Evolutionary conservation across 1,140 invertebrate genomes (phyloP).

Genomic region (Cylas formicarius): DNA sequence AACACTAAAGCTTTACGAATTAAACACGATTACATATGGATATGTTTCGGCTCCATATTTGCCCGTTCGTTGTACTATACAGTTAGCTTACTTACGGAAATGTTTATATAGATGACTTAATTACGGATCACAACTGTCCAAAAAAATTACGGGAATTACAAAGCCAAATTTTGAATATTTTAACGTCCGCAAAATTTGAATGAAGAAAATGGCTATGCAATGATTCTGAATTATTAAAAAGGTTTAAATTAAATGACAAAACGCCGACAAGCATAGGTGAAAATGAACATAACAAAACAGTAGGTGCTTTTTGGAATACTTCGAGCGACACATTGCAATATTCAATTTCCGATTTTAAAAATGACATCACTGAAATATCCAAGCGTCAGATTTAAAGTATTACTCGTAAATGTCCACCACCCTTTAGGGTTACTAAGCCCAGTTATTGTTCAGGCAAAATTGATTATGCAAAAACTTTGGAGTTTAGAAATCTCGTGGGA

Average conservation of each 20-base stretch:
- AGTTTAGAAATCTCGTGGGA: slow-evolving; percentile 3
- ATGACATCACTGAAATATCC: slow-evolving; percentile 1
- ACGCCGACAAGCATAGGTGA: not conserved
- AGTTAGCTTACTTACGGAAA: slow-evolving; percentile 25
- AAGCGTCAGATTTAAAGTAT: not conserved
- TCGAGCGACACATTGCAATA: not conserved
- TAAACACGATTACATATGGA: slow-evolving; percentile 7
- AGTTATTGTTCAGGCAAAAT: not conserved
- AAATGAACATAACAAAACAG: slow-evolving; percentile 1
- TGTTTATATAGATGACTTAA: slow-evolving; percentile 42
- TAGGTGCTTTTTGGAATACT: slow-evolving; percentile 4
- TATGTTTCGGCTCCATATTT: no score
- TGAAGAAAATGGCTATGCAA: slow-evolving; percentile 10
- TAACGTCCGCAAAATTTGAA: not conserved
- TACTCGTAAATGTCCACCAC: not conserved
- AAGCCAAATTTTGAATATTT: slow-evolving; percentile 16
- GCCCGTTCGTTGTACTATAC: no score
- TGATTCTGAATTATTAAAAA: not conserved
- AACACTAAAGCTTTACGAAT: not conserved
- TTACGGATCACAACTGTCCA: slow-evolving; percentile 31
- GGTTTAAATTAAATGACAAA: not conserved
- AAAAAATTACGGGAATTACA: slow-evolving; percentile 19
- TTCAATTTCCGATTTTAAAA: slow-evolving; percentile 1
- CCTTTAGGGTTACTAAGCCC: slow-evolving; percentile 12
- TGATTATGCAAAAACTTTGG: slow-evolving; percentile 7